These are phyloP conservation scores for Paelopatides confundens DNA, from an alignment of 53 echinoderm and acorn worm species.

Conservation along the genomic window DNA sequence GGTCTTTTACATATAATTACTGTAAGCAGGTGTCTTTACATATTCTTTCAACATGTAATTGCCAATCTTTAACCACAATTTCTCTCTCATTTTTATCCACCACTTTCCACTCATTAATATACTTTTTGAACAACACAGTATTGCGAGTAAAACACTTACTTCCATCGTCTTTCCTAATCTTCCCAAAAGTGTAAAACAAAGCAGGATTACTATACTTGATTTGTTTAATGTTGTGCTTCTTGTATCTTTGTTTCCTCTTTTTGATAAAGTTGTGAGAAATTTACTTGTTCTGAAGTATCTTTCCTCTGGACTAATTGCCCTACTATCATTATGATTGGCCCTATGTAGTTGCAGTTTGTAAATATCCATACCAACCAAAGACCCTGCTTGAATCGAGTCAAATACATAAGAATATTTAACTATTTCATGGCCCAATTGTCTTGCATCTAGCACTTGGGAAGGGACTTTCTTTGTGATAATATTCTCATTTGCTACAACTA, in stretches of 20 bases:
- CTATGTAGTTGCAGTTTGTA: neutral
- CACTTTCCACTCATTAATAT: neutral
- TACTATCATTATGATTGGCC: neutral
- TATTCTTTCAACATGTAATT: neutral
- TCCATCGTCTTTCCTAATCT: neutral
- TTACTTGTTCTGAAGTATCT: conserved; percentile 3
- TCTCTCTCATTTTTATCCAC: neutral
- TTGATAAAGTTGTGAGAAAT: neutral
- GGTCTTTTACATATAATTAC: too few species aligned
- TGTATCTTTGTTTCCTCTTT: conserved; percentile 6
- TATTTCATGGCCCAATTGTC: conserved; percentile 3
- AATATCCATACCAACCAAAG: too few species aligned
- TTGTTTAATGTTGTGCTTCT: neutral
- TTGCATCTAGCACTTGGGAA: conserved; percentile 1
- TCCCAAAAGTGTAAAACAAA: neutral
- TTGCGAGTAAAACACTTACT: neutral
- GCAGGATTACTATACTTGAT: neutral
- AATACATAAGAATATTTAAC: neutral
- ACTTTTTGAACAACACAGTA: neutral
- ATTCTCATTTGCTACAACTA: conserved; percentile 12
- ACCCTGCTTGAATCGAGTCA: neutral
- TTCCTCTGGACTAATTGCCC: neutral
- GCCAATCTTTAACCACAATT: neutral
- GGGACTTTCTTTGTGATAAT: neutral
- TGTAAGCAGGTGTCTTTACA: too few species aligned